These are phyloP conservation scores for Phymanthus crucifer DNA, from an alignment of 92 coral and sea anemone genomes.

Conservation along the genomic window DNA sequence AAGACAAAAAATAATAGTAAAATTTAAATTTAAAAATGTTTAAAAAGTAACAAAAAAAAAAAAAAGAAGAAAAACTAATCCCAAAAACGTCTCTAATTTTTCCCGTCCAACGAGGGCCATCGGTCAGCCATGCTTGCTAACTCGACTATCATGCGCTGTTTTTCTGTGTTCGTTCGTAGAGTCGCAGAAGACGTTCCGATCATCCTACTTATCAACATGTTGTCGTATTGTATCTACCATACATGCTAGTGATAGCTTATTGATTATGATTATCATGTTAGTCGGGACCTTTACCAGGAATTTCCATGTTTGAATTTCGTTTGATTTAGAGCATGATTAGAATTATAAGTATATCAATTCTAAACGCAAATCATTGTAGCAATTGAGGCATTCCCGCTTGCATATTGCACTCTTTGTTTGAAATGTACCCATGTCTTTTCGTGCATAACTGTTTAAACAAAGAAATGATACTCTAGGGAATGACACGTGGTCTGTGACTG, in stretches of 20 bases:
- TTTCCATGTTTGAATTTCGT: not conserved
- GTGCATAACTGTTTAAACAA: too few relatives aligned
- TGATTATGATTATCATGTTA: not conserved
- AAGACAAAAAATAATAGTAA: not conserved
- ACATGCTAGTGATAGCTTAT: conserved; percentile 13
- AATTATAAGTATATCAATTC: too few relatives aligned
- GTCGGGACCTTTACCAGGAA: not conserved
- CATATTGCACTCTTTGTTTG: too few relatives aligned
- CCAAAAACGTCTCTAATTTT: not conserved
- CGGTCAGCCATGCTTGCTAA: not conserved
- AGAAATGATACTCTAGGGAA: too few relatives aligned
- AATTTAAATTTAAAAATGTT: not conserved
- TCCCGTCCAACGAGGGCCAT: conserved; percentile 30
- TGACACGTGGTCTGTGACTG: too few relatives aligned
- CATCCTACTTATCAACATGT: conserved; percentile 84
- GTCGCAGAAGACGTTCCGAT: conserved; percentile 75
- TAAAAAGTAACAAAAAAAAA: not conserved
- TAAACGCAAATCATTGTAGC: too few relatives aligned
- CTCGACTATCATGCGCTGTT: conserved; percentile 37
- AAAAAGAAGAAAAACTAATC: not conserved
- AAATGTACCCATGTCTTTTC: too few relatives aligned
- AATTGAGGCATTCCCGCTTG: too few relatives aligned
- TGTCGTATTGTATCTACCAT: conserved; percentile 20
- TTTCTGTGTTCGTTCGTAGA: conserved; percentile 38
- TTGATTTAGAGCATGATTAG: not conserved